Base-by-base conservation (phyloP, 64 coral and sea anemone species). In the Pocillopora damicornis region DNA sequence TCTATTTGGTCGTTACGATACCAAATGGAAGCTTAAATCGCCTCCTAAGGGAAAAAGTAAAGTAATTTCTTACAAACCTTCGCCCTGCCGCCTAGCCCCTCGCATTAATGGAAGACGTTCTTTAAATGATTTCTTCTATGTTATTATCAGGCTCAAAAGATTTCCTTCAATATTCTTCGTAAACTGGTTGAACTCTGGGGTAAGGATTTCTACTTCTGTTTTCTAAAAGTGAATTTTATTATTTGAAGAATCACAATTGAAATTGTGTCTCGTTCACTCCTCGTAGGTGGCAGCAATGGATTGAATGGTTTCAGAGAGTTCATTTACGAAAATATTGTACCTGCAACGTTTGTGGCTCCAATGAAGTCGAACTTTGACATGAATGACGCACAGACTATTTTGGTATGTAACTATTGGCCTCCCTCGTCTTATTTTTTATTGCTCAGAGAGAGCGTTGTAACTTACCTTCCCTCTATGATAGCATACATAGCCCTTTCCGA, bases 141-240 rank as follows among this genome's bases (percentile, higher is more conserved):
- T 73, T 59, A 26, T 22, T 20, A n/a, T 20, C 62, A 98, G 96
- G 90, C 89, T 36, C 96, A 98, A 86, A 94, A 94, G 66, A 87
- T 94, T 9, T 98, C 93, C 68, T 98, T 98, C 58, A 92, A 86
- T 74, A 90, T 92, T 58, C 83, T 98, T 0, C 89, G 82, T 59
- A 98, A 98, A 61, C 74, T 98, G 35, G 90, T 98, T 35, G 96
- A 98, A 78, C 51, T 98, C 22, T 98, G 96, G 96, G 96, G 96
- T 98, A 83, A 87, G 92, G 92, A 69, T 9, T 38, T 30, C 16
- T 10, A 34, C 69, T 73, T 6, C 5, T 10, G 58, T 68, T 18
- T 89, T 14, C 59, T 6, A 60, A 35, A 25, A 15, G 14, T 59
- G n/a, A 15, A 9, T 38, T 0, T 84, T 35, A 84, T 84, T 37